Conservation (phyloP, 2,113 vertebrate genomes). For the Megalops atlanticus region DNA sequence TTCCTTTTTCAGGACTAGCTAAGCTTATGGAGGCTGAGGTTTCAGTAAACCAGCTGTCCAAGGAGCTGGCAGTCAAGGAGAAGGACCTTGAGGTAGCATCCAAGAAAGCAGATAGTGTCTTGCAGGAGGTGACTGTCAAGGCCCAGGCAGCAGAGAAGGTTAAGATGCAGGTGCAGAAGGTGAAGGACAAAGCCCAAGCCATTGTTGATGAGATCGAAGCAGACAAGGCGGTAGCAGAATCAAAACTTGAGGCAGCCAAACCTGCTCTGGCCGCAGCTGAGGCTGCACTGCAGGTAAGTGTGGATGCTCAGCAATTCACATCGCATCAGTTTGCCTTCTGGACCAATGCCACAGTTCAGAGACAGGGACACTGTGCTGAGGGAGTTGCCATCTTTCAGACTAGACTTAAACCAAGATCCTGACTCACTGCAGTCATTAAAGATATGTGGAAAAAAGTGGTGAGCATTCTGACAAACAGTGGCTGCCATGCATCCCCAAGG, state of each 20-base stretch:
- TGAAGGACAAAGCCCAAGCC: slow-evolving; percentile 82
- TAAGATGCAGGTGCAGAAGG: slow-evolving; percentile 80
- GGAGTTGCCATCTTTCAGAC: no score
- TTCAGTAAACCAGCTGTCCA: slow-evolving; percentile 74
- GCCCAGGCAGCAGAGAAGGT: slow-evolving; percentile 79
- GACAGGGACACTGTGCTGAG: background rate
- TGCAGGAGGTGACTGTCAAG: slow-evolving; percentile 77
- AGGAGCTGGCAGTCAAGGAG: slow-evolving; percentile 73
- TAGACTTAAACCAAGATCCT: no score
- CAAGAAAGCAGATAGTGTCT: slow-evolving; percentile 71
- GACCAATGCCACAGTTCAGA: no score
- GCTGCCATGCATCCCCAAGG: no score
- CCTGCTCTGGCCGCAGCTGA: slow-evolving; percentile 76
- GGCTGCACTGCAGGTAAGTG: slow-evolving; percentile 60
- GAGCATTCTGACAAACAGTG: no score
- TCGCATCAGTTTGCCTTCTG: no score
- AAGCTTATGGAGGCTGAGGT: slow-evolving; percentile 81
- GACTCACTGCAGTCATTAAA: no score
- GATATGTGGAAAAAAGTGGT: no score
- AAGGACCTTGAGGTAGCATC: slow-evolving; percentile 76
- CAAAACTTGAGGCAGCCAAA: slow-evolving; percentile 78
- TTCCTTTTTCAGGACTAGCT: slow-evolving; percentile 65
- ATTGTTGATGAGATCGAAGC: slow-evolving; percentile 80
- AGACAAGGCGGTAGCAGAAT: slow-evolving; percentile 74
- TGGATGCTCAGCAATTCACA: background rate